phyloP scores from a whole-genome alignment of 1,140 invertebrate genomes.

The Kradibia gibbosae region DNA sequence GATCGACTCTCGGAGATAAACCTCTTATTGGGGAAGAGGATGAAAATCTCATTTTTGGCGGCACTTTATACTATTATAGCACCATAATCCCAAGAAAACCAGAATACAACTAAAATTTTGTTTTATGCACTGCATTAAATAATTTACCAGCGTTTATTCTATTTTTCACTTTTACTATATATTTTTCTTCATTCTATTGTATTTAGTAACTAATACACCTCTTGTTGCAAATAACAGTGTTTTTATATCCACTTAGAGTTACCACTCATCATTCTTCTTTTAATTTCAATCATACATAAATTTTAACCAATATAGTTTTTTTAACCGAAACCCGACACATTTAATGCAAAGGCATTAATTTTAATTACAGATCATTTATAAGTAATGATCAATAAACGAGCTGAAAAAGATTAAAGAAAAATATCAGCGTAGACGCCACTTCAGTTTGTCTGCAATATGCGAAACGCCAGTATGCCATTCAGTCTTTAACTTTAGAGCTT shows the following conservation, averaged over 20 bases:
- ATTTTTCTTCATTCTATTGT: not conserved
- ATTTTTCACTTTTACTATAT: not conserved
- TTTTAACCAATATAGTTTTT: not conserved
- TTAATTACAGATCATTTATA: conserved; percentile 71
- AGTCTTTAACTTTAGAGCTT: conserved; percentile 66
- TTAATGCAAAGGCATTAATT: conserved; percentile 54
- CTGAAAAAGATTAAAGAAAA: no score
- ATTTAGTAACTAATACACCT: no score
- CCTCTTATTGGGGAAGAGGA: conserved; percentile 58
- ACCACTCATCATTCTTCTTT: not conserved
- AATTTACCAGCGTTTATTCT: not conserved
- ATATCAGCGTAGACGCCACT: conserved; percentile 62
- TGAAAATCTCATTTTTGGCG: conserved; percentile 67
- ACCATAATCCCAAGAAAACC: conserved; percentile 60
- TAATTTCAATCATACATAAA: not conserved
- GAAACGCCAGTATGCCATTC: conserved; percentile 55
- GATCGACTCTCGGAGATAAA: conserved; percentile 62
- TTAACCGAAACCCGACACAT: not conserved
- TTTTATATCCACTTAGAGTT: not conserved
- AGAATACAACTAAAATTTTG: no score
- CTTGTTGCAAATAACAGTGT: not conserved
- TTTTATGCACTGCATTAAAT: not conserved
- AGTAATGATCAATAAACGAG: conserved; percentile 71
- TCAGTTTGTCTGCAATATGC: not conserved
- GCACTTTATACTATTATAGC: conserved; percentile 58